These are phyloP conservation scores for Paguma larvata DNA, from an alignment of 2,797 vertebrate genomes.

Conservation along the genomic window DNA sequence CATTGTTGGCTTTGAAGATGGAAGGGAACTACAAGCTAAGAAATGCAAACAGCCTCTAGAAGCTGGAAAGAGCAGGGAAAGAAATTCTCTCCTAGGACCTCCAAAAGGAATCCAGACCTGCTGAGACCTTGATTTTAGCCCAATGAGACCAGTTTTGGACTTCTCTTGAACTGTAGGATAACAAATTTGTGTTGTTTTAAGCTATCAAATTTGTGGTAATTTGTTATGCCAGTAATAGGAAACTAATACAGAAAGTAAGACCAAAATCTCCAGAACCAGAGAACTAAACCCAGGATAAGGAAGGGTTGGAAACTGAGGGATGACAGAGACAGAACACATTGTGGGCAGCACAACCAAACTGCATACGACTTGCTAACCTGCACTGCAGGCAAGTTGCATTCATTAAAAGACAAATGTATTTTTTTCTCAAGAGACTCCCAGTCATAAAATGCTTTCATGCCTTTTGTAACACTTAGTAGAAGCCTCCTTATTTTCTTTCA, in stretches of 20 bases:
- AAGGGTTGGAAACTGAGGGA: background rate
- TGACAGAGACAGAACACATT: background rate
- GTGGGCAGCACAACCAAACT: background rate
- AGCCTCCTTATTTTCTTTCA: background rate
- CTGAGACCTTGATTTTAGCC: background rate
- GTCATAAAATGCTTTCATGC: background rate
- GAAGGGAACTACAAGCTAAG: background rate
- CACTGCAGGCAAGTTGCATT: background rate
- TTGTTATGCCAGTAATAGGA: conserved; percentile 18
- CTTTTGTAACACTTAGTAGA: background rate
- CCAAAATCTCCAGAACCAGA: background rate
- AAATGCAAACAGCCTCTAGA: background rate
- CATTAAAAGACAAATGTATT: background rate
- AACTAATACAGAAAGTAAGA: background rate
- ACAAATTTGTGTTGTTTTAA: conserved; percentile 28
- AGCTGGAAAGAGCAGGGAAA: background rate
- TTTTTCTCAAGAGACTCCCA: background rate
- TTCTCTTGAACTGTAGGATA: background rate
- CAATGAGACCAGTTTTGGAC: background rate
- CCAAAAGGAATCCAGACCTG: background rate
- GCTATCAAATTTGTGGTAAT: background rate
- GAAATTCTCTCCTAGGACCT: background rate
- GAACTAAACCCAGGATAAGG: background rate
- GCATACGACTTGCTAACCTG: background rate
- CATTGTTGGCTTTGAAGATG: background rate